These are phyloP conservation scores for Drosophila yooni DNA, from an alignment of 2,888 invertebrate genomes.

Conservation along the genomic window DNA sequence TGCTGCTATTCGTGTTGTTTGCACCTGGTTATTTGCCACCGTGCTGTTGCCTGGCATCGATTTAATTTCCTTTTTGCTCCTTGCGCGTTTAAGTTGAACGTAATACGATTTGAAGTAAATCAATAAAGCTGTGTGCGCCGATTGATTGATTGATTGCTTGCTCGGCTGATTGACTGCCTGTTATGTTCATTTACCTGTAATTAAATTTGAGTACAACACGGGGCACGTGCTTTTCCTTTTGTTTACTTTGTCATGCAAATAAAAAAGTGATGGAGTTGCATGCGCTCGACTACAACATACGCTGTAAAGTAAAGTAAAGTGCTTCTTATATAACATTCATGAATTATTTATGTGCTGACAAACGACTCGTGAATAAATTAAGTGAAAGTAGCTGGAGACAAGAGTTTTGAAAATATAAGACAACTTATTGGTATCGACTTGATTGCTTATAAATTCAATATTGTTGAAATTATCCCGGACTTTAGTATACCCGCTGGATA, in stretches of 20 bases:
- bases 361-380: background rate
- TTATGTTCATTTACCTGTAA: slow-evolving; percentile 63
- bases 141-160: slow-evolving; percentile 58
- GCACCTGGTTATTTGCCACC: slow-evolving; percentile 7
- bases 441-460: background rate
- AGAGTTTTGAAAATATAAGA: background rate
- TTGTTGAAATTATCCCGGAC: background rate
- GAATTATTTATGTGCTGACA: background rate
- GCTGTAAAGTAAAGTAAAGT: background rate
- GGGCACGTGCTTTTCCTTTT: slow-evolving; percentile 37
- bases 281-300: slow-evolving; percentile 4
- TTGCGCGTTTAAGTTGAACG: slow-evolving; percentile 20
- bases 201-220: slow-evolving; percentile 46
- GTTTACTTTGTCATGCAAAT: slow-evolving; percentile 16
- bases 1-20: background rate
- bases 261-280: background rate
- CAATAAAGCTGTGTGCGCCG: slow-evolving; percentile 35
- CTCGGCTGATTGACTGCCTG: slow-evolving; percentile 36
- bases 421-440: background rate
- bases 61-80: background rate
- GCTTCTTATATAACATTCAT: background rate
- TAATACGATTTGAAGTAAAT: slow-evolving; percentile 34
- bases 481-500: slow-evolving; percentile 5
- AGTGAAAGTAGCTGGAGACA: background rate
- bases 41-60: slow-evolving; percentile 15